Percentiles rank a stretch among this genome's conserved stretches.
Evolutionary conservation across 1,140 invertebrate species (phyloP).

Genomic region (Rhyzopertha dominica): DNA sequence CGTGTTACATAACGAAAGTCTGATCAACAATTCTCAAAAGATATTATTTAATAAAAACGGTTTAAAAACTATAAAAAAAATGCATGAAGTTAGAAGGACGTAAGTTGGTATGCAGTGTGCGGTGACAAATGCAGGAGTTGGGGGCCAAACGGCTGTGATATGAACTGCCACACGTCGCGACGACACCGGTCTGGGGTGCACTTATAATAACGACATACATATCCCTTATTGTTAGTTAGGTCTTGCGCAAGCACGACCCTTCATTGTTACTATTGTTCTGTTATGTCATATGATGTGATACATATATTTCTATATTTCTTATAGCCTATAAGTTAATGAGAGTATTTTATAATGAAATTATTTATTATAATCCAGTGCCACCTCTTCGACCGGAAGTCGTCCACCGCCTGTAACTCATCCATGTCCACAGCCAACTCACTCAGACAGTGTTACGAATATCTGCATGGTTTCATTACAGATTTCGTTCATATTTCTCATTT

Average conservation of each 20-base stretch:
- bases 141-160: conserved; percentile 44
- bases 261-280: conserved; percentile 45
- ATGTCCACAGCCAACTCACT: conserved; percentile 24
- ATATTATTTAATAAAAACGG: conserved; percentile 45
- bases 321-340: conserved; percentile 42
- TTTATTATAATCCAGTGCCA: conserved; percentile 23
- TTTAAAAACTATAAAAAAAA: conserved; percentile 36
- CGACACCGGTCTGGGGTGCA: conserved; percentile 8
- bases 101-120: conserved; percentile 16
- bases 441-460: too few species aligned
- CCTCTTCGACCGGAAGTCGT: conserved; percentile 18
- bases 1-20: conserved; percentile 43
- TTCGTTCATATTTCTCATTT: too few species aligned
- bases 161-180: conserved; percentile 39
- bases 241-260: too few species aligned
- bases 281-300: conserved; percentile 44
- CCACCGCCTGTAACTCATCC: conserved; percentile 2
- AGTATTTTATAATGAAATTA: conserved; percentile 35
- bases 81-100: conserved; percentile 27
- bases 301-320: conserved; percentile 45
- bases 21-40: conserved; percentile 47
- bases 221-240: conserved; percentile 48
- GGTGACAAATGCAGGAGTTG: conserved; percentile 26
- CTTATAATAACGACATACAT: conserved; percentile 45
- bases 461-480: too few species aligned